A percentile compares a stretch with the other conserved stretches of the same genome.
Evolutionary conservation across 2,888 invertebrate species (phyloP).

Genomic region (Gortyna flavago): DNA sequence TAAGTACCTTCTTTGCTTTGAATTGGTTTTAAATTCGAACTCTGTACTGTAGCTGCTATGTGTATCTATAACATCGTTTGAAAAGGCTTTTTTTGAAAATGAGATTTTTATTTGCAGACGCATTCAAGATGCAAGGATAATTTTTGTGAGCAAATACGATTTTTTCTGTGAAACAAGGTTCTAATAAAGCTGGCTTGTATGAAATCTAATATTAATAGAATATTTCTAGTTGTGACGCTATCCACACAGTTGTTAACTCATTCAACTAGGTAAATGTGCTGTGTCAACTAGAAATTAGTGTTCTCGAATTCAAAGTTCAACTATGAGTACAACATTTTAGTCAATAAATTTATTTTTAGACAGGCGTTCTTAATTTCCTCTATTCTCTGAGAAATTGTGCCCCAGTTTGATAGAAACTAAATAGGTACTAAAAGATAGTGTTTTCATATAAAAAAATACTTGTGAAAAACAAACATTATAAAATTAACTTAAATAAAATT

Average conservation of each 20-base stretch:
- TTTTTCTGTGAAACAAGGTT: neutral
- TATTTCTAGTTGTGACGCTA: slow-evolving; percentile 1
- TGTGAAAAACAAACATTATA: neutral
- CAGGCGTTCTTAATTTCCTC: neutral
- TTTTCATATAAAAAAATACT: neutral
- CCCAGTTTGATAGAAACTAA: neutral
- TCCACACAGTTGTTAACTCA: neutral
- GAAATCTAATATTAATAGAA: neutral
- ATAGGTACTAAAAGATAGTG: neutral
- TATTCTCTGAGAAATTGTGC: neutral
- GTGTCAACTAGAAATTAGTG: slow-evolving; percentile 21
- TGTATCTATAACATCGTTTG: neutral
- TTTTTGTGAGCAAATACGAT: neutral
- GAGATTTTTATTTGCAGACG: neutral
- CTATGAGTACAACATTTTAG: neutral
- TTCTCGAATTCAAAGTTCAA: slow-evolving; percentile 20
- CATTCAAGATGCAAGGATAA: neutral
- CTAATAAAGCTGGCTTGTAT: neutral
- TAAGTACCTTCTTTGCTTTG: slow-evolving; percentile 25
- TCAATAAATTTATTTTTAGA: slow-evolving; percentile 16
- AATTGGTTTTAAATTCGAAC: slow-evolving; percentile 33
- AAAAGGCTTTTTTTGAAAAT: neutral
- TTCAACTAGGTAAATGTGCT: slow-evolving; percentile 20
- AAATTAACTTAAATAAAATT: too few species aligned
- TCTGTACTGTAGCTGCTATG: neutral